Percentiles rank a stretch among this genome's conserved stretches.
Evolutionary conservation across 2,797 vertebrate species (phyloP).

Genomic region (Clarias pachynema): DNA sequence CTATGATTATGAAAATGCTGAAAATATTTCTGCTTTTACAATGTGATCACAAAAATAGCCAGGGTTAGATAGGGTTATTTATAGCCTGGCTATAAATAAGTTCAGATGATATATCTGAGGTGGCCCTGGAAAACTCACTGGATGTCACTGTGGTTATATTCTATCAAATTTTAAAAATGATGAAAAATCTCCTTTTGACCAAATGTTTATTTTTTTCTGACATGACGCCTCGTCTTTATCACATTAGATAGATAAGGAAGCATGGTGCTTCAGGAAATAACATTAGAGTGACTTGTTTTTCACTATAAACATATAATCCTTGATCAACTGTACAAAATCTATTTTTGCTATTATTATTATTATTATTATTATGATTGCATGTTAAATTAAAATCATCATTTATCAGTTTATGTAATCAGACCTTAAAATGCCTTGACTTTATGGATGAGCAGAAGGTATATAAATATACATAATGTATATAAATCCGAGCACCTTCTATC

Average conservation of each 20-base stretch:
- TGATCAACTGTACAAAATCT: neutral
- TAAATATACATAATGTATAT: neutral
- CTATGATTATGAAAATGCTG: neutral
- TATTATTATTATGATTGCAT: neutral
- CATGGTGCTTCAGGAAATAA: neutral
- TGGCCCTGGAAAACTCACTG: neutral
- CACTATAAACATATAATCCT: no score
- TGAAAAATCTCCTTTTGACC: neutral
- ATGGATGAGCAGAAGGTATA: neutral
- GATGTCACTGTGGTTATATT: neutral
- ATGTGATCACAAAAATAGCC: neutral
- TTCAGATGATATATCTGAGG: neutral
- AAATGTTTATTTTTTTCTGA: neutral
- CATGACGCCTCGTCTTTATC: neutral
- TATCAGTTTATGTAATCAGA: neutral
- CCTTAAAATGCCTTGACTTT: neutral
- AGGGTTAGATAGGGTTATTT: neutral
- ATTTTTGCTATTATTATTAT: neutral
- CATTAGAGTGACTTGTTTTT: neutral
- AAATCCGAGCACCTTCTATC: constrained; percentile 88
- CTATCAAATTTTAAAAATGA: neutral
- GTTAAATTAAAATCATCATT: neutral
- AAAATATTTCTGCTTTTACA: neutral
- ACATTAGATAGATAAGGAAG: neutral
- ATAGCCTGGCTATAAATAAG: neutral